Percentiles rank a stretch among this genome's conserved stretches.
These are phyloP conservation scores for Drosophila leonis DNA, from an alignment of 2,888 invertebrate species.

Conservation along the genomic window DNA sequence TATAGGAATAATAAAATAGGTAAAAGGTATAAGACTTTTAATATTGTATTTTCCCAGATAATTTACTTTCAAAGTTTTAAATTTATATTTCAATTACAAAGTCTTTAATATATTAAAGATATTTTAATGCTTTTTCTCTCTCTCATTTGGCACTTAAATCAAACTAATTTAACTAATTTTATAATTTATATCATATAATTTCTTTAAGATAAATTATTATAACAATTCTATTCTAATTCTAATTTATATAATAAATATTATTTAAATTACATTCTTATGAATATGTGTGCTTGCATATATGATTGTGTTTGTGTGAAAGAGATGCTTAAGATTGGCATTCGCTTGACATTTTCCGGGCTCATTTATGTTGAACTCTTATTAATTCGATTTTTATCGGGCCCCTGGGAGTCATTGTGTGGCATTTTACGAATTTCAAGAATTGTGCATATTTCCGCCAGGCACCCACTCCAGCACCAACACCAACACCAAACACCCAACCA, in stretches of 20 bases:
- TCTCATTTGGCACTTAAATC: too few relatives aligned
- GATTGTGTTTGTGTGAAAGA: slow-evolving; percentile 12
- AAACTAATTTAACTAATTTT: too few relatives aligned
- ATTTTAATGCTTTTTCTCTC: too few relatives aligned
- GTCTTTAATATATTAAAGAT: too few relatives aligned
- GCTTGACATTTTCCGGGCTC: slow-evolving; percentile 74
- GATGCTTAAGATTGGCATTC: slow-evolving; percentile 27
- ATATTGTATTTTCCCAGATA: too few relatives aligned
- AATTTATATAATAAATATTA: neutral
- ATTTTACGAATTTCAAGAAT: slow-evolving; percentile 75
- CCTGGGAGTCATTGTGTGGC: slow-evolving; percentile 84
- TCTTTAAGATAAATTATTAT: too few relatives aligned
- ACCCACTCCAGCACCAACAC: neutral
- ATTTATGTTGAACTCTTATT: slow-evolving; percentile 84
- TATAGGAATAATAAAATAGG: too few relatives aligned
- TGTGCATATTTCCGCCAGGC: slow-evolving; percentile 70
- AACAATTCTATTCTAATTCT: too few relatives aligned
- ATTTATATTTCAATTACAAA: too few relatives aligned
- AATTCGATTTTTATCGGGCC: slow-evolving; percentile 85
- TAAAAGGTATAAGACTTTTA: too few relatives aligned
- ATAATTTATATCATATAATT: too few relatives aligned
- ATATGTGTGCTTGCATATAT: slow-evolving; percentile 2
- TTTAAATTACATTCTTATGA: neutral
- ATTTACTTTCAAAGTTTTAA: too few relatives aligned
- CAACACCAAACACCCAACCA: neutral